A percentile compares a stretch with the other conserved stretches of the same genome.
Evolutionary conservation across 2,797 vertebrate genomes (phyloP).

Genomic region (Monodelphis domestica): DNA sequence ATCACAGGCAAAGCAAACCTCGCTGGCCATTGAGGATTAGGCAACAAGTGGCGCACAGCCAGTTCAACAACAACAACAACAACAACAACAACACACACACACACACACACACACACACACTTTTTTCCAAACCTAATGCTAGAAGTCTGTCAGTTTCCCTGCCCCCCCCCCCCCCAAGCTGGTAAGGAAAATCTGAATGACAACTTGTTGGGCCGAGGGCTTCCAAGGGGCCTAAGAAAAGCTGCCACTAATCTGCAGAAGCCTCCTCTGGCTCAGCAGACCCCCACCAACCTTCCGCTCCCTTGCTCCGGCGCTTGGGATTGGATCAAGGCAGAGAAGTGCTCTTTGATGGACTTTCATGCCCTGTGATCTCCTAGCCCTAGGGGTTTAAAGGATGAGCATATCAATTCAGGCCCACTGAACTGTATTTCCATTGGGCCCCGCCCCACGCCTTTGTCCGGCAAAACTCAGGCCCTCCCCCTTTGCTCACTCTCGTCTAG

Average conservation of each 20-base stretch:
- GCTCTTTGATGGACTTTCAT: constrained; percentile 87
- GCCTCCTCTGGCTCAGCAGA: constrained; percentile 70
- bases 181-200: not conserved
- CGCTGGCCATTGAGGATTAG: constrained; percentile 3
- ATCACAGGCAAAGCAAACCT: not conserved
- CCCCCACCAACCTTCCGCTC: constrained; percentile 81
- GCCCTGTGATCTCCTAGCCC: constrained; percentile 88
- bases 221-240: not conserved
- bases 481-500: constrained; percentile 98
- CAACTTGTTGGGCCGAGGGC: not conserved
- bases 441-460: constrained; percentile 93
- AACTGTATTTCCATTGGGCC: constrained; percentile 89
- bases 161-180: not conserved
- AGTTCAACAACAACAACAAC: too few species aligned
- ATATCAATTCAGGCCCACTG: constrained; percentile 89
- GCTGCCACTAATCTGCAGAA: constrained; percentile 64
- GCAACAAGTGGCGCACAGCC: constrained; percentile 74
- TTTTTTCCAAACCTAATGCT: not conserved
- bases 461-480: constrained; percentile 92
- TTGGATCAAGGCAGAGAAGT: constrained; percentile 86
- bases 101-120: too few species aligned
- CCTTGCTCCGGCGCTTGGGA: constrained; percentile 64
- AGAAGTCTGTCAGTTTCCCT: not conserved
- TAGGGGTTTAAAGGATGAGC: constrained; percentile 87
- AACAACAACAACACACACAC: too few species aligned